phyloP scores from a whole-genome alignment of 2,888 invertebrate species.

The Atrina japonica region DNA sequence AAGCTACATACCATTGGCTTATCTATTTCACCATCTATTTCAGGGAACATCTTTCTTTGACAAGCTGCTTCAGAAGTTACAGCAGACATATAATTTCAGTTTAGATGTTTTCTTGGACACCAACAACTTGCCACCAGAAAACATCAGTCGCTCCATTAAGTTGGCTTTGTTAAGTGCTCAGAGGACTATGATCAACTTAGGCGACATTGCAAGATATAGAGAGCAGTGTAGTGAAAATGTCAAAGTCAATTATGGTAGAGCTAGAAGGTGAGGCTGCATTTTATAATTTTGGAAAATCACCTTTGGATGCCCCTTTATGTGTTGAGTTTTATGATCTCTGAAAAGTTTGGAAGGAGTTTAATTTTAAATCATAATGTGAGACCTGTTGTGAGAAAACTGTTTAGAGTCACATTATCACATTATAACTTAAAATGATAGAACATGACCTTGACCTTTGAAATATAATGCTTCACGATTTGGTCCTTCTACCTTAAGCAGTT shows the following conservation, averaged over 20 bases:
- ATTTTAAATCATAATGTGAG: too few relatives aligned
- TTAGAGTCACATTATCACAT: too few relatives aligned
- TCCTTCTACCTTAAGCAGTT: too few relatives aligned
- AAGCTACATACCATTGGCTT: too few relatives aligned
- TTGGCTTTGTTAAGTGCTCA: constrained; percentile 93
- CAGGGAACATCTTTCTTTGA: constrained; percentile 86
- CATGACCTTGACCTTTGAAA: too few relatives aligned
- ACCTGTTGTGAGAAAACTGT: too few relatives aligned
- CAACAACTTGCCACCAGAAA: constrained; percentile 79
- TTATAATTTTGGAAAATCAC: background rate
- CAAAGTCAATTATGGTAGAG: constrained; percentile 88
- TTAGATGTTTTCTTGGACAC: constrained; percentile 80
- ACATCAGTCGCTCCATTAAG: constrained; percentile 84
- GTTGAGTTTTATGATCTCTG: background rate
- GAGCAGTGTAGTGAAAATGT: constrained; percentile 89
- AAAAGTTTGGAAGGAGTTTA: too few relatives aligned
- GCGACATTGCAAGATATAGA: constrained; percentile 95
- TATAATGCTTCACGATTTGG: too few relatives aligned
- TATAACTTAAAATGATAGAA: too few relatives aligned
- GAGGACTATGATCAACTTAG: constrained; percentile 92
- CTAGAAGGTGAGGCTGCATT: constrained; percentile 86
- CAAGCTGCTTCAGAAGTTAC: constrained; percentile 87
- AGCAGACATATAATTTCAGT: constrained; percentile 88
- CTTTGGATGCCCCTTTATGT: background rate
- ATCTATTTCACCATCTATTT: too few relatives aligned